These are phyloP conservation scores for Tachuris rubrigastra DNA, from an alignment of 2,113 vertebrate species.

Conservation along the genomic window DNA sequence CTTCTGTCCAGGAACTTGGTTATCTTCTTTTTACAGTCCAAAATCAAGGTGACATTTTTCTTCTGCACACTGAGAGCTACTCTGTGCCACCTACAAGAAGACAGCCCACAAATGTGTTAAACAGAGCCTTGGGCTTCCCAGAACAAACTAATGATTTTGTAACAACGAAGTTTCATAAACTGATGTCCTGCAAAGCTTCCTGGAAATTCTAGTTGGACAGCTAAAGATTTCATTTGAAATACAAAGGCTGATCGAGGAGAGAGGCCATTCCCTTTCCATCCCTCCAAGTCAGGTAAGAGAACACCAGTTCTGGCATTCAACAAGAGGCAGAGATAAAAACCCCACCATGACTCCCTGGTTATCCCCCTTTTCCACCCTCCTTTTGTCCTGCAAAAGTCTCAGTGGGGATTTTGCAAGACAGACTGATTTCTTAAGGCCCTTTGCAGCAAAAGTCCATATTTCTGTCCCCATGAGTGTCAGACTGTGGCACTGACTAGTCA, in stretches of 20 bases:
- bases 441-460: not conserved
- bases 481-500: not conserved
- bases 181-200: not conserved
- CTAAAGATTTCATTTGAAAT: not conserved
- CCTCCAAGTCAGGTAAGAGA: not conserved
- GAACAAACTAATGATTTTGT: not conserved
- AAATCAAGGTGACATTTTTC: slow-evolving; percentile 90
- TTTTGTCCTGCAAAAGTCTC: not conserved
- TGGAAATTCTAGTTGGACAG: not conserved
- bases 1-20: slow-evolving; percentile 85
- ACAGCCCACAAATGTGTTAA: not conserved
- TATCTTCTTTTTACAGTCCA: slow-evolving; percentile 95
- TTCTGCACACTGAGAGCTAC: slow-evolving; percentile 92
- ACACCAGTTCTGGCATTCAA: not conserved
- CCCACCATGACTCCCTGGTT: not conserved
- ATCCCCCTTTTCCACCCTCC: not conserved
- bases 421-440: not conserved
- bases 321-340: not conserved
- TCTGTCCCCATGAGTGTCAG: not conserved
- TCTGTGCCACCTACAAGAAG: slow-evolving; percentile 88
- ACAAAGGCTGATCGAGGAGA: not conserved
- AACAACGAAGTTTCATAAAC: not conserved
- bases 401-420: not conserved
- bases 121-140: not conserved
- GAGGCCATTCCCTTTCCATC: not conserved